Conservation (phyloP, 2,888 invertebrate species). For the Plagiodera versicolora region DNA sequence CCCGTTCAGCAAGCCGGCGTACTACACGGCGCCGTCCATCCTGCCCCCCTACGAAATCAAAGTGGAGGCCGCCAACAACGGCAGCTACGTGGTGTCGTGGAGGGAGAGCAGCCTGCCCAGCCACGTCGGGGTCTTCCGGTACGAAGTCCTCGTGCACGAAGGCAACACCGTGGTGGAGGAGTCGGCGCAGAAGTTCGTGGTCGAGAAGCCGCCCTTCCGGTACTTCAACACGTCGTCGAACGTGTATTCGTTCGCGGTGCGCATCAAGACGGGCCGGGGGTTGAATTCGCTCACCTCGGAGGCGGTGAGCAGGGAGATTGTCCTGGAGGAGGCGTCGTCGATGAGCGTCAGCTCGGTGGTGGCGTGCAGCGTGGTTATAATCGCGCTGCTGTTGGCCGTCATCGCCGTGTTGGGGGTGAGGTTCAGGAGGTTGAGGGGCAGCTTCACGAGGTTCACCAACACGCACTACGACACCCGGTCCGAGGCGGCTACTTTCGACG, state of each 20-base stretch:
- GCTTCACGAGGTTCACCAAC: constrained; percentile 79
- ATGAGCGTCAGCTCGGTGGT: constrained; percentile 46
- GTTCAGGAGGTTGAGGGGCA: constrained; percentile 73
- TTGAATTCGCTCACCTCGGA: constrained; percentile 67
- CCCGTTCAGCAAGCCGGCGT: constrained; percentile 55
- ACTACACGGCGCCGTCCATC: constrained; percentile 61
- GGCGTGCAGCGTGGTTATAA: constrained; percentile 54
- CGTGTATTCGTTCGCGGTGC: constrained; percentile 66
- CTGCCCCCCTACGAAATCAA: constrained; percentile 66
- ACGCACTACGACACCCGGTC: constrained; percentile 85
- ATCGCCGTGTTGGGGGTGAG: constrained; percentile 65
- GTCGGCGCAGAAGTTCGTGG: constrained; percentile 55
- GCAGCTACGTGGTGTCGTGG: constrained; percentile 70
- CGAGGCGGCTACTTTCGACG: constrained; percentile 82
- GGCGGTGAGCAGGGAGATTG: constrained; percentile 52
- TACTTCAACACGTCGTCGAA: constrained; percentile 59
- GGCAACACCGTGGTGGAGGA: constrained; percentile 58
- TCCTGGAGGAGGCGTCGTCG: constrained; percentile 33
- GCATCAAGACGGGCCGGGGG: constrained; percentile 63
- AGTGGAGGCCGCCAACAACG: constrained; percentile 62
- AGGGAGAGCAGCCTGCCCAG: constrained; percentile 55
- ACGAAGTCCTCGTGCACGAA: constrained; percentile 68
- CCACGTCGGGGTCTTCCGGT: constrained; percentile 54
- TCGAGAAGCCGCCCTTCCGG: constrained; percentile 61
- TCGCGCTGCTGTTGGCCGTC: constrained; percentile 59